phyloP scores from a whole-genome alignment of 1,140 invertebrate species.

The Monochamus saltuarius region DNA sequence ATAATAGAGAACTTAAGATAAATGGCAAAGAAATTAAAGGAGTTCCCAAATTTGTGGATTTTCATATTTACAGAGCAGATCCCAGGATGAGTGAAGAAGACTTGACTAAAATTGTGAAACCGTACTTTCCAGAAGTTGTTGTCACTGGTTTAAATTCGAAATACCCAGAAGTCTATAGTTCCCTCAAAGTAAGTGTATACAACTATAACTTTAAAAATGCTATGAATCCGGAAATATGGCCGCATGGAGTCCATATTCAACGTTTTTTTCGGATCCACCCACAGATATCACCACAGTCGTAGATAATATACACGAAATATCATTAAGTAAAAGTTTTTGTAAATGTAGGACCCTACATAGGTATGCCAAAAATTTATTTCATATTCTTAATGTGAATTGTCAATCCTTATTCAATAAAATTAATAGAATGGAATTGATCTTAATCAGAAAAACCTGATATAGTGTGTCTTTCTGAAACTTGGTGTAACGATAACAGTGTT shows the following conservation, averaged over 20 bases:
- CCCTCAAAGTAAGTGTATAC: conserved; percentile 3
- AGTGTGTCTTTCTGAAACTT: background rate
- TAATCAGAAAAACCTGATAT: background rate
- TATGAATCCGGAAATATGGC: background rate
- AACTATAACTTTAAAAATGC: conserved; percentile 1
- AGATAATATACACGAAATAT: too few relatives aligned
- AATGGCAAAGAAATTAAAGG: conserved; percentile 1
- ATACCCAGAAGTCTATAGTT: background rate
- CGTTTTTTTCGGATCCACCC: background rate
- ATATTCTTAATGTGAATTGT: background rate
- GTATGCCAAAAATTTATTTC: background rate
- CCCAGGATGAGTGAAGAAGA: background rate
- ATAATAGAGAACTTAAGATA: background rate
- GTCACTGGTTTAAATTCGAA: background rate
- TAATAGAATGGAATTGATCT: conserved; percentile 1
- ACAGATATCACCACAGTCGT: background rate
- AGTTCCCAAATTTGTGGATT: background rate
- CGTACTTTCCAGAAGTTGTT: background rate
- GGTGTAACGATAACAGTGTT: background rate
- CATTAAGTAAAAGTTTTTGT: too few relatives aligned
- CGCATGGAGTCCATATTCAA: background rate
- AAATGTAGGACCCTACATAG: too few relatives aligned
- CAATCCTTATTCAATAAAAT: background rate
- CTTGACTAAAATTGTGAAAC: background rate
- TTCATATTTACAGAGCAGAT: conserved; percentile 1